A percentile compares a stretch with the other conserved stretches of the same genome.
Evolutionary conservation across 2,888 invertebrate genomes (phyloP).

Genomic region (Microctonus brassicae): DNA sequence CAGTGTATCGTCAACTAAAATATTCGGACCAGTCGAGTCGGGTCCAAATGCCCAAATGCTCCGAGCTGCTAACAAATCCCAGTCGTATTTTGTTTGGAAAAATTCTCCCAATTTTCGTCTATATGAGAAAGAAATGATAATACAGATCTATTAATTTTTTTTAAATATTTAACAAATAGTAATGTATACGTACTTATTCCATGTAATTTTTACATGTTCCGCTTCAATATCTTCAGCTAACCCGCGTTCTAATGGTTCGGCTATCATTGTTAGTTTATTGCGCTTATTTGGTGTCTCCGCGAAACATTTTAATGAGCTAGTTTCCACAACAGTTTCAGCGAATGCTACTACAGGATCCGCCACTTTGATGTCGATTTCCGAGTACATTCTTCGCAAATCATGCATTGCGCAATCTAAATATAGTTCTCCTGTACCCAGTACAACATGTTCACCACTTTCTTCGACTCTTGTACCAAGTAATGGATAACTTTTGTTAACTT

Average conservation of each 20-base stretch:
- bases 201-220: slow-evolving; percentile 94
- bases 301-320: slow-evolving; percentile 98
- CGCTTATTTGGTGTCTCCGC: slow-evolving; percentile 99
- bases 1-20: slow-evolving; percentile 97
- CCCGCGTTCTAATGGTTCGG: slow-evolving; percentile 97
- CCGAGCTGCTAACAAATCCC: slow-evolving; percentile 98
- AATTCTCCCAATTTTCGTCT: slow-evolving; percentile 89
- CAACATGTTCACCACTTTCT: slow-evolving; percentile 98
- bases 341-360: slow-evolving; percentile 99
- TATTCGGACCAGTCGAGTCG: slow-evolving; percentile 95
- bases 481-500: slow-evolving; percentile 99
- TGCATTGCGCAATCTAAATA: slow-evolving; percentile 99
- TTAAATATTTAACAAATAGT: no score
- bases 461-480: slow-evolving; percentile 95
- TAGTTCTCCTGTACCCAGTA: slow-evolving; percentile 97
- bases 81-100: slow-evolving; percentile 99
- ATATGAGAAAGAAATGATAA: not conserved
- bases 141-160: no score
- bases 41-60: slow-evolving; percentile 99
- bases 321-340: slow-evolving; percentile 99
- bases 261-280: slow-evolving; percentile 99
- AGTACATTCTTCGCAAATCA: slow-evolving; percentile 97
- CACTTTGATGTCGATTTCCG: slow-evolving; percentile 96
- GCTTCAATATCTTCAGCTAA: slow-evolving; percentile 99
- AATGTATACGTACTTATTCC: slow-evolving; percentile 90